phyloP scores from a whole-genome alignment of 2,797 vertebrate species.

The Erpetoichthys calabaricus region DNA sequence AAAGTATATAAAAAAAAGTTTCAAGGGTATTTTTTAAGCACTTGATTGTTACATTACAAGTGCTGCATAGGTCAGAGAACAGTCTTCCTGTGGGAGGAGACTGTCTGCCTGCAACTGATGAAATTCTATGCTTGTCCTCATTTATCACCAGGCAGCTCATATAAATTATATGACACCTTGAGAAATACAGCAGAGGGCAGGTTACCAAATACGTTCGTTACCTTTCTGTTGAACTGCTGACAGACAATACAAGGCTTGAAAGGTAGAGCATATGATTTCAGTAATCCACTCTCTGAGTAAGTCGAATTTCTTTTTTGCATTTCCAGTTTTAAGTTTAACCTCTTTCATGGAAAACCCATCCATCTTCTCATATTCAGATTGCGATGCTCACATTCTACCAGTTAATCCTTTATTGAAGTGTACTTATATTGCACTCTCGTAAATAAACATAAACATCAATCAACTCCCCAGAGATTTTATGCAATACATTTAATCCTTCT shows the following conservation, averaged over 20 bases:
- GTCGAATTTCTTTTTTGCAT: too few relatives aligned
- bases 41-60: constrained; percentile 19
- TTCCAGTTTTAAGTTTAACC: too few relatives aligned
- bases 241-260: constrained; percentile 1
- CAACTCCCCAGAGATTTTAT: too few relatives aligned
- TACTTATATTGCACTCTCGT: too few relatives aligned
- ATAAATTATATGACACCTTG: constrained; percentile 68
- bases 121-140: constrained; percentile 58
- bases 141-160: constrained; percentile 58
- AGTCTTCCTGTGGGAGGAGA: constrained; percentile 46
- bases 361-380: too few relatives aligned
- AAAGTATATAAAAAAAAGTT: constrained; percentile 17
- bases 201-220: constrained; percentile 12
- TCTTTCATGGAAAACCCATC: too few relatives aligned
- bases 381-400: too few relatives aligned
- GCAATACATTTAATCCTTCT: too few relatives aligned
- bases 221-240: constrained; percentile 8
- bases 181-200: constrained; percentile 58
- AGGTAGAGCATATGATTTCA: background rate
- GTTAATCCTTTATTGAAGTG: too few relatives aligned
- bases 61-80: constrained; percentile 41
- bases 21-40: constrained; percentile 34
- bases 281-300: too few relatives aligned
- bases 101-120: constrained; percentile 52
- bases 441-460: too few relatives aligned